A percentile compares a stretch with the other conserved stretches of the same genome.
Evolutionary conservation across 2,113 vertebrate genomes (phyloP).

Genomic region (Sphyrna mokarran): DNA sequence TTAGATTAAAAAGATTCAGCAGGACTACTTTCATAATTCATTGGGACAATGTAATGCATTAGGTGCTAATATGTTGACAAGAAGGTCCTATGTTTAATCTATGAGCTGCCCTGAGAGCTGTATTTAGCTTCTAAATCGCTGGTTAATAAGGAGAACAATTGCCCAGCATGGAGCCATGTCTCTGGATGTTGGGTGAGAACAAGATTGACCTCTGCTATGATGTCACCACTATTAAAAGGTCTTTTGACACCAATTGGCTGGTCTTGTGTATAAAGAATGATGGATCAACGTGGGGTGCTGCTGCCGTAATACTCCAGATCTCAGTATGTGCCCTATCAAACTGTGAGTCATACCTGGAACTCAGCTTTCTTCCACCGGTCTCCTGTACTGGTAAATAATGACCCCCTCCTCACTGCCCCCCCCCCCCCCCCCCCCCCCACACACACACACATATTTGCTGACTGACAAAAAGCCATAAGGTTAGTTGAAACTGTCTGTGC

Average conservation of each 20-base stretch:
- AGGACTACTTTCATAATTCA: background rate
- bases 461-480: too few species aligned
- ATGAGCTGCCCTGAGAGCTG: background rate
- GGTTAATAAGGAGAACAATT: background rate
- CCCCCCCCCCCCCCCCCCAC: too few species aligned
- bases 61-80: background rate
- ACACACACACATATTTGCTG: too few species aligned
- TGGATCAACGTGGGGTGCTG: background rate
- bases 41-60: background rate
- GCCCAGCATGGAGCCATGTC: background rate
- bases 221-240: background rate
- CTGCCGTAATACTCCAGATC: too few species aligned
- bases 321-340: too few species aligned
- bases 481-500: too few species aligned
- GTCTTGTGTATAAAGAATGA: background rate
- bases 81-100: background rate
- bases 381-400: too few species aligned
- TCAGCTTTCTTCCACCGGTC: too few species aligned
- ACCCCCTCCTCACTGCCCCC: too few species aligned
- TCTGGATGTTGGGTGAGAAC: background rate
- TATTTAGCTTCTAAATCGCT: background rate
- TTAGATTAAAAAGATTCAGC: background rate
- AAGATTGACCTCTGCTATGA: background rate
- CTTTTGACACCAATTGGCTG: background rate
- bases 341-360: too few species aligned